Evolutionary conservation across 2,113 vertebrate genomes (phyloP).

Genomic region (Phasianus colchicus): DNA sequence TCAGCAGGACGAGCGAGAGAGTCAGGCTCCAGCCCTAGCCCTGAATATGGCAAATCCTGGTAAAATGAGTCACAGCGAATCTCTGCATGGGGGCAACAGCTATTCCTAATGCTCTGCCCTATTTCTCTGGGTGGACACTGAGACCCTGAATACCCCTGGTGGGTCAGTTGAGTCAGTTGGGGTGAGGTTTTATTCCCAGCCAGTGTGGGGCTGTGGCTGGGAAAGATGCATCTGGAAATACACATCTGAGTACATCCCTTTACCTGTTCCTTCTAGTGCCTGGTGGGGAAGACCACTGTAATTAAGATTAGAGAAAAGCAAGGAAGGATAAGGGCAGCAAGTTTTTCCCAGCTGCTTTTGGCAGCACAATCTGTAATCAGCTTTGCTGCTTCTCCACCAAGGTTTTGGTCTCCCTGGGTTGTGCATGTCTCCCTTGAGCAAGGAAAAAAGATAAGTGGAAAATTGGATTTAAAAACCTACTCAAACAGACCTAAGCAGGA

Average conservation of each 20-base stretch:
- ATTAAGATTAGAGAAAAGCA: not conserved
- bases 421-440: not conserved
- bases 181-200: not conserved
- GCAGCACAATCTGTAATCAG: not conserved
- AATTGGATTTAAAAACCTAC: not conserved
- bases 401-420: not conserved
- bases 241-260: not conserved
- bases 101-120: too few relatives aligned
- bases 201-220: not conserved
- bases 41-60: not conserved
- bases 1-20: not conserved
- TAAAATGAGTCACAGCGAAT: not conserved
- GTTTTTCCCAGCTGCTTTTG: not conserved
- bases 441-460: not conserved
- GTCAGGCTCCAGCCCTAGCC: not conserved
- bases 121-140: not conserved
- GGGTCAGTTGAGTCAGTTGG: not conserved
- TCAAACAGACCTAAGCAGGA: not conserved
- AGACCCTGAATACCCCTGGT: accelerated
- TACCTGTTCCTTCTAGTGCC: not conserved
- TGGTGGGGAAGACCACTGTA: not conserved
- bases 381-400: not conserved
- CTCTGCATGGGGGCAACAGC: not conserved
- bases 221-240: not conserved
- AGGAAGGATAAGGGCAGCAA: not conserved